Evolutionary conservation across 2,797 vertebrate species (phyloP), one percentile per base, ranked within the genome.

Genomic region (Sternarchorhynchus goeldii): DNA sequence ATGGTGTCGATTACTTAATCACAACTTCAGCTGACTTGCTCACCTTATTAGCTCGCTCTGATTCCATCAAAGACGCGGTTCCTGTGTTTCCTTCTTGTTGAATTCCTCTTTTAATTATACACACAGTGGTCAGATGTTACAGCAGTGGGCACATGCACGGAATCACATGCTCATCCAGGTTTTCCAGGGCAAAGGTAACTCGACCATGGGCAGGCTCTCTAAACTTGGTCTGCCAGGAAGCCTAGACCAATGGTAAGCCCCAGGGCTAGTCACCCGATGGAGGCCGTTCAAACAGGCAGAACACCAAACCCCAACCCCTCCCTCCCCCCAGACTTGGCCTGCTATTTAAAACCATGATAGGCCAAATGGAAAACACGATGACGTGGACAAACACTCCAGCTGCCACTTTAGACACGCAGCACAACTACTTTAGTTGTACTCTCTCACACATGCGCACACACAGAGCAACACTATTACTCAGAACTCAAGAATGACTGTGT

Each of bases 151-250:
- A 75, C 39, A 75, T 16, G 50, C 62, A 76, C 20, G 68, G 29
- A 4, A 36, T 78, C 76, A 77, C 77, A 72, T 74, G 32, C 21
- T 73, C 36, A 68, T 58, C 10, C 25, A 62, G 50, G 71, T 36
- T 78, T 82, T 82, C 78, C 76, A 85, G 84, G 69, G 75, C 66
- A 85, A 82, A 84, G 82, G 84, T 84, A 72, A 84, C 53, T 1
- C 34, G 74, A 73, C 10, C 66, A 79, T 2, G n/a, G 34, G 56
- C 41, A 29, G 8, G 57, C 73, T 58, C 63, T 81, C 80, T 83
- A 85, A 78, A 77, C 79, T 79, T 74, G 71, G 53, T 17, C 36
- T 25, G 72, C 39, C 25, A 45, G n/a, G 21, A 32, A 41, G 21
- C 62, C 5, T n/a, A 75, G 75, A 76, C 83, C 84, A 81, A 83